Base-by-base conservation (phyloP, 2,113 vertebrate genomes). In the Hemichromis elongatus region DNA sequence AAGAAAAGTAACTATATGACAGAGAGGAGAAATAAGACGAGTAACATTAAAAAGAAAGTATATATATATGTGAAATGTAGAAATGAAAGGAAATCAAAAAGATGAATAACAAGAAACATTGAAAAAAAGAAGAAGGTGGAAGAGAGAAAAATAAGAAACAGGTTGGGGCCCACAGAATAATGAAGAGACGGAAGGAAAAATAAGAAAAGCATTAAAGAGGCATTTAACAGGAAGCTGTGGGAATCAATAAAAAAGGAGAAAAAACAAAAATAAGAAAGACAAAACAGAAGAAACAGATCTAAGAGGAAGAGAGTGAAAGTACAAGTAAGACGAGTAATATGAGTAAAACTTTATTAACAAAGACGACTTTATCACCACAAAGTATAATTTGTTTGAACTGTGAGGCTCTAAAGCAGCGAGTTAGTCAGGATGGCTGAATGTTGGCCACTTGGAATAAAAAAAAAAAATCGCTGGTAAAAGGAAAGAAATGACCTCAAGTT, bases 401-500 rank as follows among this genome's bases (percentile, higher is more conserved):
- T 68, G 35, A 68, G 63, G 59, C 30, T 63, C 59, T 18, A 63
- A 12, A 35, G 35, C 33, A 66, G 11, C 11, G 33, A 63, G 30
- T 37, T 19, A 40, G 19, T 0, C 14, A 42, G 12, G 0, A 40
- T 0, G 45, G 45, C 11, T 47, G 14, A 47, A 47, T 47, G 42
- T 16, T 47, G 5, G 13, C 5, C 13, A 47, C 12, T 6, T 14
- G 42, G 42, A 6, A 47, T 47, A 16, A 47, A n/a, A n/a, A n/a
- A n/a, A n/a, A 40, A 40, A 35, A n/a, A 61, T 35, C 1, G 18
- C 57, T 35, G 30, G 57, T n/a, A 61, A 11, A 8, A 59, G 26
- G 16, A 16, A 59, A 59, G 5, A 59, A 59, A 59, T 13, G 47
- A 19, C 50, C 50, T 19, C 18, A 1, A 18, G 61, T 14, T 66